Evolutionary conservation across 2,113 vertebrate genomes (phyloP), one percentile per base, ranked within the genome.

Genomic region (Stegostoma tigrinum): DNA sequence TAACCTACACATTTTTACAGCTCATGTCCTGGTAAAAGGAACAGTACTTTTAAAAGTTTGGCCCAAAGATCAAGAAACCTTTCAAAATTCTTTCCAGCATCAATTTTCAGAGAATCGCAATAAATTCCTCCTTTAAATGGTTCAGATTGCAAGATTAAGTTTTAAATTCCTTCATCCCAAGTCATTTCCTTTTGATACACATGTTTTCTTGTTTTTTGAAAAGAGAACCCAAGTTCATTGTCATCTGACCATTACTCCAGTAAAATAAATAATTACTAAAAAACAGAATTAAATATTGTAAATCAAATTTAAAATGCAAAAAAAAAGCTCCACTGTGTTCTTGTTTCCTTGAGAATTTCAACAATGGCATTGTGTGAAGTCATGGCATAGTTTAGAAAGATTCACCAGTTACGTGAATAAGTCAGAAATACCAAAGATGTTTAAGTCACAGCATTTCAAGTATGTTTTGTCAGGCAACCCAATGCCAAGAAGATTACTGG

Each of bases 1-100:
- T 97, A 98, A 98, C 97, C 97, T 97, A 98, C 97, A 97, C 94
- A 98, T 98, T 98, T 98, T 98, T 98, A 98, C 98, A 98, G 98
- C 97, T 98, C 98, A 98, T 98, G 97, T 98, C 97, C 97, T 97
- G 97, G 97, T 97, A 97, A 97, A 98, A 95, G 97, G 97, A 98
- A 98, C 97, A 98, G 98, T 98, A 98, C 97, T 97, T 97, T 75
- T 34, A 27, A 97, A 97, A 12, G 97, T 97, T 97, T 97, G 97
- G 97, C 98, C 70, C 48, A 96, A 97, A 97, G 97, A 97, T 97
- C 96, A 97, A 96, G 97, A 98, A 96, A 97, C 97, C 97, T 97
- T 97, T 96, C 96, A 75, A 72, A 90, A 72, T 95, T 67, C 72
- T 72, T 72, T 72, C 68, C 94, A 95, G 94, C 94, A 95, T 95